A percentile compares a stretch with the other conserved stretches of the same genome.
Conservation (phyloP, 2,113 vertebrate genomes). For the Ptychochromis oligacanthus region DNA sequence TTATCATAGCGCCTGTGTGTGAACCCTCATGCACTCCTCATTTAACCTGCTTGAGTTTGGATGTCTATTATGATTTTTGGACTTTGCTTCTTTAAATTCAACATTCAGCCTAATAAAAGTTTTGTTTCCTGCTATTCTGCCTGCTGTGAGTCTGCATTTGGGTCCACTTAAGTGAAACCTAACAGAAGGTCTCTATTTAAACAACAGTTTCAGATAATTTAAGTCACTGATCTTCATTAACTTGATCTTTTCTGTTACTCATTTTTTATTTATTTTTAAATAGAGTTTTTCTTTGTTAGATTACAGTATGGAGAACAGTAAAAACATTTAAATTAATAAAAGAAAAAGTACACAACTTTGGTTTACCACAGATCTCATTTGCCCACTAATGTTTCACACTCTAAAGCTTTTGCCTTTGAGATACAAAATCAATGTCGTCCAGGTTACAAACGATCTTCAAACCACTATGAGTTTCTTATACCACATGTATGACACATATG, state of each 20-base stretch:
- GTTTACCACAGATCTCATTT: too few species aligned
- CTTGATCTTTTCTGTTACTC: not conserved
- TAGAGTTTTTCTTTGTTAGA: too few species aligned
- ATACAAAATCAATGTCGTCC: too few species aligned
- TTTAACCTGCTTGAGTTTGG: not conserved
- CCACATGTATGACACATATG: not conserved
- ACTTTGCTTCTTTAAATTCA: not conserved
- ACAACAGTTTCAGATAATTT: not conserved
- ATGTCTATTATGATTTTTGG: not conserved
- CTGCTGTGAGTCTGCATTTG: not conserved
- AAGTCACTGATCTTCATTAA: not conserved
- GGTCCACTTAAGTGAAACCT: not conserved
- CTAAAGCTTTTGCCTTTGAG: too few species aligned
- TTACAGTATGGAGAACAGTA: too few species aligned
- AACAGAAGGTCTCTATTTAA: not conserved
- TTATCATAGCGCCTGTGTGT: not conserved
- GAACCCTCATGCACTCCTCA: not conserved
- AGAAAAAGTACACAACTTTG: too few species aligned
- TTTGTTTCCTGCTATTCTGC: not conserved
- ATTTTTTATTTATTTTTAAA: too few species aligned
- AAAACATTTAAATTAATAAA: too few species aligned
- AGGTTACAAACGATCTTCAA: too few species aligned
- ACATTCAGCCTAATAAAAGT: not conserved
- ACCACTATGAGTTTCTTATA: not conserved
- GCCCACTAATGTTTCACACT: too few species aligned